These are phyloP conservation scores for Pangasianodon gigas DNA, from an alignment of 2,113 vertebrate species.

Conservation along the genomic window DNA sequence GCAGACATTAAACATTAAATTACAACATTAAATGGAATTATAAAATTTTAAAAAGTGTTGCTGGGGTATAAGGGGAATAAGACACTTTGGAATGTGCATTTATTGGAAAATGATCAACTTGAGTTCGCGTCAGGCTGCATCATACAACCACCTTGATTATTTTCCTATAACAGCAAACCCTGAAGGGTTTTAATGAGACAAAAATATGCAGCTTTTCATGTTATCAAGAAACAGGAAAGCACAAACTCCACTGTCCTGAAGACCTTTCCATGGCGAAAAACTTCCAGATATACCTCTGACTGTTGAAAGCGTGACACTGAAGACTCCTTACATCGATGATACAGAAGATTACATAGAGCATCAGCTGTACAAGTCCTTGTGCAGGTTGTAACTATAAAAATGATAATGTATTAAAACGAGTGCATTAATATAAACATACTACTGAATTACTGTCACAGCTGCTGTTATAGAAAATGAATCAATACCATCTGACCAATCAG, in stretches of 20 bases:
- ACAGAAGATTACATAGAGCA: neutral
- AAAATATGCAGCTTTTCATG: no score
- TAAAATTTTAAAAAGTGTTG: no score
- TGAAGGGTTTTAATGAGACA: neutral
- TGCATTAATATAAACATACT: neutral
- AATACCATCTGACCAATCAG: neutral
- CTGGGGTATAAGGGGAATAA: no score
- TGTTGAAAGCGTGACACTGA: neutral
- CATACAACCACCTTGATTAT: neutral
- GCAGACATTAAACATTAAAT: no score
- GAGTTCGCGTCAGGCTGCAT: no score
- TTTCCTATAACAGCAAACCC: neutral
- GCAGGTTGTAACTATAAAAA: neutral
- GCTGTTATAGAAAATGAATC: neutral
- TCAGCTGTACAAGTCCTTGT: neutral
- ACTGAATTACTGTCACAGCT: neutral
- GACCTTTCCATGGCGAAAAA: neutral
- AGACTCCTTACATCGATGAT: neutral
- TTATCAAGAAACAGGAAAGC: no score
- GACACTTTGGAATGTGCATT: neutral
- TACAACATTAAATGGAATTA: no score
- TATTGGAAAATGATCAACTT: neutral
- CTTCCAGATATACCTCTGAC: neutral
- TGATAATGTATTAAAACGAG: neutral
- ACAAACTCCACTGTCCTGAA: neutral